A percentile compares a stretch with the other conserved stretches of the same genome.
Conservation (phyloP, 2,888 invertebrate genomes). For the Masnerella sp. region DNA sequence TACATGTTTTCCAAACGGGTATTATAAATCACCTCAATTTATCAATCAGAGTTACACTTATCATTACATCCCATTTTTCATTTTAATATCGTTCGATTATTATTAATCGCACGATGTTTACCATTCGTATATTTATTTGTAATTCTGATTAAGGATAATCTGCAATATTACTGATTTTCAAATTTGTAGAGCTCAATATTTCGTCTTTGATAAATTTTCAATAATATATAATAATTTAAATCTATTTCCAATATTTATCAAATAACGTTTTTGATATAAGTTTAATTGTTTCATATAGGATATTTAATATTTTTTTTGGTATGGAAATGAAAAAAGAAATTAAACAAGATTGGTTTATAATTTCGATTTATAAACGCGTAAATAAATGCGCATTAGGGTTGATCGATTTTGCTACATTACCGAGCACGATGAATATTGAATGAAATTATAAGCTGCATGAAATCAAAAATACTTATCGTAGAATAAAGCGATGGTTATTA, state of each 20-base stretch:
- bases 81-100: constrained; percentile 28
- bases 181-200: background rate
- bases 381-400: too few species aligned
- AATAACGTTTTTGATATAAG: too few species aligned
- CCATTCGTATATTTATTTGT: constrained; percentile 27
- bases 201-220: background rate
- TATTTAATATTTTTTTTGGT: background rate
- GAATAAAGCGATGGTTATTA: background rate
- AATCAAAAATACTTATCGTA: constrained; percentile 15
- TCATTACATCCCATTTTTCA: constrained; percentile 15
- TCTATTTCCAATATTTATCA: too few species aligned
- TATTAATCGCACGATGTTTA: constrained; percentile 36
- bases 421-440: constrained; percentile 13
- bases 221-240: background rate
- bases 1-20: constrained; percentile 10
- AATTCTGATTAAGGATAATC: constrained; percentile 1
- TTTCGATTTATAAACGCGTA: too few species aligned
- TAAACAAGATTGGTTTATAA: too few species aligned
- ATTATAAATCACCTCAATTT: constrained; percentile 30
- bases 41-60: constrained; percentile 29
- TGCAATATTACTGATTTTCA: constrained; percentile 1
- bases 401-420: constrained; percentile 8
- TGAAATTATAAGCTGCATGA: constrained; percentile 18
- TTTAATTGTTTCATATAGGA: too few species aligned
- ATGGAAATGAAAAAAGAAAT: too few species aligned